These are phyloP conservation scores for Trachelus stipa DNA, from an alignment of 2,888 invertebrate genomes.

Conservation along the genomic window DNA sequence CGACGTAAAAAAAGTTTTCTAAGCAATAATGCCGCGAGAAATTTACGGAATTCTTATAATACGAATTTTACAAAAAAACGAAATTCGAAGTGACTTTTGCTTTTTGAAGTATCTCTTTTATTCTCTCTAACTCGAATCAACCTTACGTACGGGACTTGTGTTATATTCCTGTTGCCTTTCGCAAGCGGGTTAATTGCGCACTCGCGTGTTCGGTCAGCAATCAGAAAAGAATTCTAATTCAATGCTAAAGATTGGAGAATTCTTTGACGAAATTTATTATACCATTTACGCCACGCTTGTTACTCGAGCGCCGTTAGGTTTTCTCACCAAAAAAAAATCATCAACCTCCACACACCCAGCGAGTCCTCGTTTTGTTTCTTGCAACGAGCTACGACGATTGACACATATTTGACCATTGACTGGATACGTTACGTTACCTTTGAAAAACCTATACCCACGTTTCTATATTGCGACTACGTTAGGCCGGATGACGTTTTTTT, in stretches of 20 bases:
- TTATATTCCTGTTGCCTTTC: not conserved
- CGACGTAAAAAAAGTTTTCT: not conserved
- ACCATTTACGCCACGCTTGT: not conserved
- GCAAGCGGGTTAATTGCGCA: slow-evolving; percentile 8
- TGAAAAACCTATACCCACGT: not conserved
- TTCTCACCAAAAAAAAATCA: not conserved
- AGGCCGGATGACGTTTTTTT: not conserved
- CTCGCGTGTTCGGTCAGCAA: not conserved
- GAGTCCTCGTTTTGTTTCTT: not conserved
- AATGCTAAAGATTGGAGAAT: not conserved
- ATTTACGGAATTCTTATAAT: not conserved
- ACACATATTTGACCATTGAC: not conserved
- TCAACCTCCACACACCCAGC: not conserved
- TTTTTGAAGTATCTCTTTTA: not conserved
- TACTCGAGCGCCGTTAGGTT: not conserved
- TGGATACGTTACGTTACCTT: not conserved
- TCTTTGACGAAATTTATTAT: not conserved
- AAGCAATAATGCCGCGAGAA: not conserved
- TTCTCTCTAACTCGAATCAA: not conserved
- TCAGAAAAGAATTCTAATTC: slow-evolving; percentile 6
- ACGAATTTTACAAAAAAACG: not conserved
- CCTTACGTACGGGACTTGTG: not conserved
- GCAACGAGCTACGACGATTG: not conserved
- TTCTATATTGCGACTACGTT: not conserved
- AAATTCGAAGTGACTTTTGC: not conserved